Evolutionary conservation across 2,888 invertebrate species (phyloP).

Genomic region (Ditula angustiorana): DNA sequence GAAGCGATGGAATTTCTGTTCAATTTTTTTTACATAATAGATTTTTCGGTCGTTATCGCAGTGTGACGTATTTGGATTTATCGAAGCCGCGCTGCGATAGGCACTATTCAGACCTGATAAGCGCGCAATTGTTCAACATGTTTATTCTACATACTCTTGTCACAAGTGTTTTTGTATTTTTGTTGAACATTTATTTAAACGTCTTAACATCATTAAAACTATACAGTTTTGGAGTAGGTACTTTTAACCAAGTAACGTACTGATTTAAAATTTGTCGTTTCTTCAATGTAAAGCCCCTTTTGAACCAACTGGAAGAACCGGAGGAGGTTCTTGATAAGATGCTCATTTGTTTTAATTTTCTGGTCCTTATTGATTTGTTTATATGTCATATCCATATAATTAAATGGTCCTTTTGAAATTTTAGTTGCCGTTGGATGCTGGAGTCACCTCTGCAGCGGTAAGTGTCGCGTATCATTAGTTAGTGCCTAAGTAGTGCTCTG

Average conservation of each 20-base stretch:
- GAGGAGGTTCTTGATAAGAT: too few relatives aligned
- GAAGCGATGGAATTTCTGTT: neutral
- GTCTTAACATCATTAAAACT: neutral
- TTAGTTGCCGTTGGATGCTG: constrained; percentile 66
- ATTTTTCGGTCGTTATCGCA: neutral
- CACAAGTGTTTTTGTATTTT: neutral
- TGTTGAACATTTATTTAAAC: neutral
- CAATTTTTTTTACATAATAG: neutral
- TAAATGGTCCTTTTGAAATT: constrained; percentile 52
- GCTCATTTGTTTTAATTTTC: too few relatives aligned
- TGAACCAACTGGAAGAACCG: too few relatives aligned
- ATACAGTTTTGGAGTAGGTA: too few relatives aligned
- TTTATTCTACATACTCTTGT: constrained; percentile 5
- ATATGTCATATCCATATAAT: neutral
- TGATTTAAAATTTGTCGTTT: too few relatives aligned
- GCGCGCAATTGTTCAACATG: neutral
- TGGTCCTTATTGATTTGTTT: neutral
- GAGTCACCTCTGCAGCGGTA: constrained; percentile 62
- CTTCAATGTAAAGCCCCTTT: too few relatives aligned
- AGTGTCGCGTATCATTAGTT: constrained; percentile 72
- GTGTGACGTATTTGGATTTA: constrained; percentile 19
- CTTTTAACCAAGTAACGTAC: too few relatives aligned
- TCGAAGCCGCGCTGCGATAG: constrained; percentile 7
- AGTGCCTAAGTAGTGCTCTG: constrained; percentile 64
- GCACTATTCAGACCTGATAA: constrained; percentile 8